Evolutionary conservation across 2,888 invertebrate genomes (phyloP), one percentile per base, ranked within the genome.

Genomic region (Heteropelma amictum): DNA sequence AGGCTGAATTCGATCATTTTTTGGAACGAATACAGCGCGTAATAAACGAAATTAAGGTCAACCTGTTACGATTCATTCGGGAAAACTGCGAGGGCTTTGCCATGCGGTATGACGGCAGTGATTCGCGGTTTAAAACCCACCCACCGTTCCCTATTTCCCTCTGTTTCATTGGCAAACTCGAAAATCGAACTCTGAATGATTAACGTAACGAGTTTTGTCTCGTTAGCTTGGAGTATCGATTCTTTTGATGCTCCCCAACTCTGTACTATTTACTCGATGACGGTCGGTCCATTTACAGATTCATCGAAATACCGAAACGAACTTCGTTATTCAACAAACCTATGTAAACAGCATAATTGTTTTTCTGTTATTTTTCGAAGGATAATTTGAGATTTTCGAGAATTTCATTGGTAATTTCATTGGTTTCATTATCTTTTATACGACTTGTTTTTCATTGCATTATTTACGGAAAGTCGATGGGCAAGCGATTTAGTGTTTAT

Each of bases 151-250:
- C 19, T 30, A 53, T 35, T 49, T 40, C 69, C 21, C 54, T 51
- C 30, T 61, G 49, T 17, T 12, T 53, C 33, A 40, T 14, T 4
- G 23, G 30, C 45, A n/a, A 14, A n/a, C 5, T 42, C 14, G n/a
- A 26, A 49, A 45, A n/a, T n/a, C n/a, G n/a, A n/a, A n/a, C n/a
- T n/a, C 33, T 45, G 53, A 60, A 65, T 65, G 70, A 75, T 75
- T 54, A 42, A 30, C 21, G 58, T 54, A 70, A 70, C 60, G 74
- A 61, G 65, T 60, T 65, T 61, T 47, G 49, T 65, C 65, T 60
- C 75, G 54, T 75, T 61, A 61, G 65, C 54, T 67, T 51, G n/a
- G 65, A 75, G 70, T 56, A 70, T 67, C 49, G 71, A 51, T 67
- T 71, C 65, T 53, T 61, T 75, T 54, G 56, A 42, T 51, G 26